Conservation (phyloP, 1,140 invertebrate genomes). For the Drosophila ogumai region DNA sequence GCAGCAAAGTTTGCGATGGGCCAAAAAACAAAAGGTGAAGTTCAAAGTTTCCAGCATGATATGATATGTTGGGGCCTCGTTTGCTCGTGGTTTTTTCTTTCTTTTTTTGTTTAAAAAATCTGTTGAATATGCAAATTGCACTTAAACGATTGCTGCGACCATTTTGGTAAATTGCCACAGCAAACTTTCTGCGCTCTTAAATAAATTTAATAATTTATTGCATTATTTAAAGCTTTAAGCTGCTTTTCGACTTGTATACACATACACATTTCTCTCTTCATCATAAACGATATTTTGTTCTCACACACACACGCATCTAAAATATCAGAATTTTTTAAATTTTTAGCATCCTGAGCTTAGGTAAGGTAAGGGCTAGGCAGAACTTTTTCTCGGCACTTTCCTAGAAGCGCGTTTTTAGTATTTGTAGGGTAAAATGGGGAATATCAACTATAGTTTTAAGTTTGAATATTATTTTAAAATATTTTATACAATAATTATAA, state of each 20-base stretch:
- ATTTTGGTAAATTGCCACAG: constrained; percentile 49
- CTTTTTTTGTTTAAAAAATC: constrained; percentile 15
- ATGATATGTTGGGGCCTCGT: constrained; percentile 27
- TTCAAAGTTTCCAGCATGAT: constrained; percentile 47
- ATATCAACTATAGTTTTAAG: background rate
- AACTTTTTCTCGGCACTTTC: constrained; percentile 9
- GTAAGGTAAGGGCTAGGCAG: background rate
- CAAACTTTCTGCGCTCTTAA: constrained; percentile 29
- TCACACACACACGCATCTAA: background rate
- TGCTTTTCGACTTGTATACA: constrained; percentile 23
- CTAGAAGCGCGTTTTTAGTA: constrained; percentile 2
- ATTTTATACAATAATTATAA: background rate
- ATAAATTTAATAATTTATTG: constrained; percentile 53
- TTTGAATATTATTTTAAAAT: background rate
- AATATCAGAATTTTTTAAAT: constrained; percentile 27
- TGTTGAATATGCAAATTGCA: constrained; percentile 67
- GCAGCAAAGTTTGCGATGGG: constrained; percentile 41
- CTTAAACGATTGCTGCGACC: constrained; percentile 42
- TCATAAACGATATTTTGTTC: constrained; percentile 33
- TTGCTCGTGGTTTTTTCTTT: constrained; percentile 11
- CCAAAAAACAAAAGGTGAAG: constrained; percentile 51
- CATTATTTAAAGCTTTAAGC: constrained; percentile 44
- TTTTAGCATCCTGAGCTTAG: constrained; percentile 3
- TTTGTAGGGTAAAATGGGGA: constrained; percentile 3
- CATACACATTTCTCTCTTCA: constrained; percentile 13